Evolutionary conservation across 2,888 invertebrate genomes (phyloP).

Genomic region (Papilio gigon): DNA sequence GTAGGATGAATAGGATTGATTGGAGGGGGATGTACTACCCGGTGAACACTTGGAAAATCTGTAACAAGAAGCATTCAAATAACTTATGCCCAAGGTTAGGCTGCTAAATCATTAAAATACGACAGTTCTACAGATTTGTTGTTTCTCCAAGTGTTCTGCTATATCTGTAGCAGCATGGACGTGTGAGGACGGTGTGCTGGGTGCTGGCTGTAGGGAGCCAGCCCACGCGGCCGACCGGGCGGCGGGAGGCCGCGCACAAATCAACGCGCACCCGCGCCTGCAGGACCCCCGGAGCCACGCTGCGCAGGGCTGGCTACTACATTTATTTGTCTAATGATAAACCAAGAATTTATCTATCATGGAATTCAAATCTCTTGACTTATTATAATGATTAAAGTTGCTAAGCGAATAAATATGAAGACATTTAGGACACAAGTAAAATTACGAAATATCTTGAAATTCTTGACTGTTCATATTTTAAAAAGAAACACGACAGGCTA

Average conservation of each 20-base stretch:
- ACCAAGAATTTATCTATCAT: background rate
- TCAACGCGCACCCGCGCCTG: conserved; percentile 70
- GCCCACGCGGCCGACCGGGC: conserved; percentile 71
- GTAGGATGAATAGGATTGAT: too few species aligned
- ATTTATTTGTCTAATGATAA: background rate
- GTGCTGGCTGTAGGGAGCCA: conserved; percentile 54
- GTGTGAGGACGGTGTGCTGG: background rate
- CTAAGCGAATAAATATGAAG: too few species aligned
- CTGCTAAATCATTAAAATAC: background rate
- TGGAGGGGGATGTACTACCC: too few species aligned
- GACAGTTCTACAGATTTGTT: background rate
- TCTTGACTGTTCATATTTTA: too few species aligned
- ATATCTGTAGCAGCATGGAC: background rate
- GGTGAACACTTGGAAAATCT: background rate
- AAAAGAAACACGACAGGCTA: background rate
- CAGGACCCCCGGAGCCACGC: conserved; percentile 65
- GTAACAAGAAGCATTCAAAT: background rate
- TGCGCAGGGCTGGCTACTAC: conserved; percentile 58
- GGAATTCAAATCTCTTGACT: background rate
- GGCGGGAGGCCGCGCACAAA: conserved; percentile 79
- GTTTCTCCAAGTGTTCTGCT: background rate
- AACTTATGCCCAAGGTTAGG: background rate
- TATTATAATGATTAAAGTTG: background rate
- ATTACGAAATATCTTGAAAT: too few species aligned
- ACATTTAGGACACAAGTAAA: too few species aligned